phyloP scores from a whole-genome alignment of 2,888 invertebrate genomes.

The Pomacea canaliculata region DNA sequence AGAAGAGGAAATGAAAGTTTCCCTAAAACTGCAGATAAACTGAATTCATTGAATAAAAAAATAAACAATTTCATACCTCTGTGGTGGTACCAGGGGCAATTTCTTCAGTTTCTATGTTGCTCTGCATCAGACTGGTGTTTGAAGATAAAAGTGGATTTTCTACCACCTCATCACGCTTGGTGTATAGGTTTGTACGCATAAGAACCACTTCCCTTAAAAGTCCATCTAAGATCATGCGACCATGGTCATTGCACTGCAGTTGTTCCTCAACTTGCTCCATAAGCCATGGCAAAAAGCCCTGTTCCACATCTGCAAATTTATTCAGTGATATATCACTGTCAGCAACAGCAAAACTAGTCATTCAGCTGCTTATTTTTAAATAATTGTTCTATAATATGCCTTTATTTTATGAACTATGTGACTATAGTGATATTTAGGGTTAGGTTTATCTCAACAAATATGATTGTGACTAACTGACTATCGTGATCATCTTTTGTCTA shows the following conservation, averaged over 20 bases:
- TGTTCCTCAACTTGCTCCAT: constrained; percentile 85
- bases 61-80: constrained; percentile 22
- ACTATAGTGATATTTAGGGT: too few relatives aligned
- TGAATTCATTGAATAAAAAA: too few relatives aligned
- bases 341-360: too few relatives aligned
- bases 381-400: too few relatives aligned
- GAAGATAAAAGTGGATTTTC: constrained; percentile 15
- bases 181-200: constrained; percentile 55
- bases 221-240: constrained; percentile 85
- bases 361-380: too few relatives aligned
- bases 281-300: constrained; percentile 88
- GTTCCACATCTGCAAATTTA: constrained; percentile 72
- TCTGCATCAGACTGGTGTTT: constrained; percentile 20
- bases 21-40: too few relatives aligned
- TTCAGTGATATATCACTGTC: too few relatives aligned
- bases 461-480: too few relatives aligned
- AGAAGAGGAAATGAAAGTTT: too few relatives aligned
- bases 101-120: constrained; percentile 38
- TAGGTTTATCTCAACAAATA: too few relatives aligned
- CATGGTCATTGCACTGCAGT: constrained; percentile 84
- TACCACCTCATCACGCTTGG: constrained; percentile 43
- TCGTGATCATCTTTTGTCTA: too few relatives aligned
- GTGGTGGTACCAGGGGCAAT: constrained; percentile 51
- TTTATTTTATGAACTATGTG: too few relatives aligned
- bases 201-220: constrained; percentile 67